Percentiles rank a stretch among this genome's conserved stretches.
Conservation (phyloP, 2,888 invertebrate species). For the Tetropium fuscum region DNA sequence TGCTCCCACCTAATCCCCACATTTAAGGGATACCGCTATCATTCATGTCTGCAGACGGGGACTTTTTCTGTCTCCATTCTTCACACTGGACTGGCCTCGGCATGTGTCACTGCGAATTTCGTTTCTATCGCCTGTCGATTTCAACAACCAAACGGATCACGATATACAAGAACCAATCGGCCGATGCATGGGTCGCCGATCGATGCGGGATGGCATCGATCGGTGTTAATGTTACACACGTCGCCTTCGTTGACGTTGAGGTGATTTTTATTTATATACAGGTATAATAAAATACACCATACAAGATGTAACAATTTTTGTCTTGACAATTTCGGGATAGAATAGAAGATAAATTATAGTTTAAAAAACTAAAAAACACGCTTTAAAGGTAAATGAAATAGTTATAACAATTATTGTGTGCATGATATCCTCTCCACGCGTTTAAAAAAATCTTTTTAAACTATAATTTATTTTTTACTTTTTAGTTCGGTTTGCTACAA, state of each 20-base stretch:
- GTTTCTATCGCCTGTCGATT: slow-evolving; percentile 16
- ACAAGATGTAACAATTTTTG: too few relatives aligned
- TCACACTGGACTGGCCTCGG: neutral
- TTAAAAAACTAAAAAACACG: too few relatives aligned
- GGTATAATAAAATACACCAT: too few relatives aligned
- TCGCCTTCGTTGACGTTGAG: neutral
- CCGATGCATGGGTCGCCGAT: slow-evolving; percentile 11
- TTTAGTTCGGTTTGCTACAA: too few relatives aligned
- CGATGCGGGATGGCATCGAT: slow-evolving; percentile 1
- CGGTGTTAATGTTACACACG: slow-evolving; percentile 9
- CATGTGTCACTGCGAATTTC: slow-evolving; percentile 17
- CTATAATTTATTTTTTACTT: too few relatives aligned
- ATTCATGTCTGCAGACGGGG: slow-evolving; percentile 7
- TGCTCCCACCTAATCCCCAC: slow-evolving; percentile 6
- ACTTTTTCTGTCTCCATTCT: slow-evolving; percentile 16
- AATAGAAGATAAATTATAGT: too few relatives aligned
- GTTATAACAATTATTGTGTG: too few relatives aligned
- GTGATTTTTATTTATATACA: too few relatives aligned
- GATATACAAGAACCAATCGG: slow-evolving; percentile 14
- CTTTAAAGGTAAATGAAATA: too few relatives aligned
- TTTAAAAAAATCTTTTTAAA: too few relatives aligned
- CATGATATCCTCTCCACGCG: too few relatives aligned
- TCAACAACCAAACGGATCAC: neutral
- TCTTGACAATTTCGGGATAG: too few relatives aligned
- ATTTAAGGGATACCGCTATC: neutral